Conservation (phyloP, 2,888 invertebrate species). For the Hemistola chrysoprasaria region DNA sequence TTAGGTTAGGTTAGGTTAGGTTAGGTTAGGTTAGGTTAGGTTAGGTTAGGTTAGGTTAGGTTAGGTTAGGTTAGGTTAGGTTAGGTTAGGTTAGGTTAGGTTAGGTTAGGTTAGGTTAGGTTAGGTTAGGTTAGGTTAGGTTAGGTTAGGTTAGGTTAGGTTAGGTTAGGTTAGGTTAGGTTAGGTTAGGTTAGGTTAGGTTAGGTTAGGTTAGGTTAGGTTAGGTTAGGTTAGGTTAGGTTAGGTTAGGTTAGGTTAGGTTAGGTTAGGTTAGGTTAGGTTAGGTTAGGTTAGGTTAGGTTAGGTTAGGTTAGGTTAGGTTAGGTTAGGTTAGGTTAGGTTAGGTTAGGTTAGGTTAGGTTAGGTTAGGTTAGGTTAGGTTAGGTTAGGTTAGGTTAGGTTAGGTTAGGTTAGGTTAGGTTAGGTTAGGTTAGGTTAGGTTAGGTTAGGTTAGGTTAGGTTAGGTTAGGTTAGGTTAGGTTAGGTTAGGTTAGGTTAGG, state of each 20-base stretch:
- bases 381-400: not conserved
- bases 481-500: not conserved
- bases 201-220: slow-evolving; percentile 8
- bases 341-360: slow-evolving; percentile 8
- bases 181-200: slow-evolving; percentile 8
- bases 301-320: slow-evolving; percentile 6
- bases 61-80: slow-evolving; percentile 3
- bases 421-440: not conserved
- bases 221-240: slow-evolving; percentile 8
- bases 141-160: slow-evolving; percentile 3
- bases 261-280: slow-evolving; percentile 1
- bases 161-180: slow-evolving; percentile 4
- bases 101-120: slow-evolving; percentile 3
- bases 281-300: slow-evolving; percentile 1
- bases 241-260: slow-evolving; percentile 1
- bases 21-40: slow-evolving; percentile 3
- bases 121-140: slow-evolving; percentile 3
- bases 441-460: not conserved
- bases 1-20: slow-evolving; percentile 3
- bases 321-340: slow-evolving; percentile 8
- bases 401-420: not conserved
- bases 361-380: slow-evolving; percentile 7
- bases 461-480: not conserved
- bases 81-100: slow-evolving; percentile 3
- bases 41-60: slow-evolving; percentile 3